A percentile compares a stretch with the other conserved stretches of the same genome.
Conservation (phyloP, 2,888 invertebrate genomes). For the Pterostichus niger region DNA sequence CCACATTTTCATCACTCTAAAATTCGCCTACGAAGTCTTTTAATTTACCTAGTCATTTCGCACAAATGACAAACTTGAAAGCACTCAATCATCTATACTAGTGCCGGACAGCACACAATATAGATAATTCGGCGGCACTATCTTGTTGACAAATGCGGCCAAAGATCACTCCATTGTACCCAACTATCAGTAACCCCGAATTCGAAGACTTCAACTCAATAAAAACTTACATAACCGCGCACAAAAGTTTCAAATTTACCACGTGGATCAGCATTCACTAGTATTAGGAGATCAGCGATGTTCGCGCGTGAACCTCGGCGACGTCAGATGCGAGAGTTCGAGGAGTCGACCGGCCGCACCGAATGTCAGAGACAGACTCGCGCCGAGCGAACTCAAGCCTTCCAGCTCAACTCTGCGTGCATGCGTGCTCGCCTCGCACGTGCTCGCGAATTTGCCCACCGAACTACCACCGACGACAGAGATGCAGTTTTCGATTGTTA, state of each 20-base stretch:
- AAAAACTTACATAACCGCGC: slow-evolving; percentile 3
- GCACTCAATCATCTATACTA: too few relatives aligned
- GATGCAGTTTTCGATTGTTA: slow-evolving; percentile 2
- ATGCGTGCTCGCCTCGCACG: slow-evolving; percentile 38
- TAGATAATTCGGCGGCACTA: slow-evolving; percentile 50
- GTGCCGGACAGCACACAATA: not conserved
- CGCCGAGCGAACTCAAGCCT: not conserved
- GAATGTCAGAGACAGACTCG: not conserved
- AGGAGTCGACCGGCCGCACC: slow-evolving; percentile 16
- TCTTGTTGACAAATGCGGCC: slow-evolving; percentile 58
- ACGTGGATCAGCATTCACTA: not conserved
- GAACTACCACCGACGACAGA: slow-evolving; percentile 8
- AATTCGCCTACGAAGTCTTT: slow-evolving; percentile 12
- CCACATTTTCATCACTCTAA: slow-evolving; percentile 47
- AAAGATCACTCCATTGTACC: slow-evolving; percentile 62
- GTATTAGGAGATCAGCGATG: not conserved
- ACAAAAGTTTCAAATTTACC: not conserved
- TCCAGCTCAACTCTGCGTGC: slow-evolving; percentile 30
- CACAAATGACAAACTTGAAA: slow-evolving; percentile 23
- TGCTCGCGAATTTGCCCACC: slow-evolving; percentile 4
- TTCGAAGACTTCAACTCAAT: not conserved
- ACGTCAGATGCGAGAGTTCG: not conserved
- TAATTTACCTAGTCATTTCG: slow-evolving; percentile 59
- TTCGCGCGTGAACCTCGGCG: slow-evolving; percentile 1
- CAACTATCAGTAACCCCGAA: not conserved